These are phyloP conservation scores for Paradisaea rubra DNA, from an alignment of 2,113 vertebrate genomes.

Conservation along the genomic window DNA sequence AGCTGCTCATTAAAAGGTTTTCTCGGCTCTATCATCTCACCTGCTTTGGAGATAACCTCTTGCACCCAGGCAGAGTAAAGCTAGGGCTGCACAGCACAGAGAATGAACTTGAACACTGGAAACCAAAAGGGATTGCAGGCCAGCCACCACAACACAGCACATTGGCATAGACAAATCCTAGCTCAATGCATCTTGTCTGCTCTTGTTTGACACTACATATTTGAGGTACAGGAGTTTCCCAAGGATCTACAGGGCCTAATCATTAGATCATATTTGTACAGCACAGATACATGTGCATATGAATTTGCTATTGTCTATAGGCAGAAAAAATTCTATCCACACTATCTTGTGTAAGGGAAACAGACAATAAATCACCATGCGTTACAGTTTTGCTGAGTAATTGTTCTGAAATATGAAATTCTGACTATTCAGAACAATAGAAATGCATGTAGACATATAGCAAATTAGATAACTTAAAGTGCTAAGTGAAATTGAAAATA, in stretches of 20 bases:
- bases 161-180: neutral
- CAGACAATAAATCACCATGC: neutral
- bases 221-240: neutral
- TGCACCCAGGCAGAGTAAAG: neutral
- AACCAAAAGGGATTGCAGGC: neutral
- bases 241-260: neutral
- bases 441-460: neutral
- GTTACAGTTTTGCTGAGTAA: neutral
- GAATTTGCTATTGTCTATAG: neutral
- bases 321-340: neutral
- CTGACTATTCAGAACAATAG: neutral
- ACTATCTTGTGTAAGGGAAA: neutral
- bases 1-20: neutral
- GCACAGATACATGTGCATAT: neutral
- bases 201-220: neutral
- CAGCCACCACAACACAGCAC: neutral
- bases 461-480: neutral
- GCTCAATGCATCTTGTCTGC: neutral
- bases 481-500: neutral
- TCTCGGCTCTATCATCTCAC: neutral
- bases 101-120: neutral
- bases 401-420: neutral
- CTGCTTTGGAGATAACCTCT: neutral
- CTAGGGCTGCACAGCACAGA: neutral
- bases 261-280: neutral